Percentiles rank a stretch among this genome's conserved stretches.
These are phyloP conservation scores for Sarotherodon lohbergeri DNA, from an alignment of 2,113 vertebrate species.

Conservation along the genomic window DNA sequence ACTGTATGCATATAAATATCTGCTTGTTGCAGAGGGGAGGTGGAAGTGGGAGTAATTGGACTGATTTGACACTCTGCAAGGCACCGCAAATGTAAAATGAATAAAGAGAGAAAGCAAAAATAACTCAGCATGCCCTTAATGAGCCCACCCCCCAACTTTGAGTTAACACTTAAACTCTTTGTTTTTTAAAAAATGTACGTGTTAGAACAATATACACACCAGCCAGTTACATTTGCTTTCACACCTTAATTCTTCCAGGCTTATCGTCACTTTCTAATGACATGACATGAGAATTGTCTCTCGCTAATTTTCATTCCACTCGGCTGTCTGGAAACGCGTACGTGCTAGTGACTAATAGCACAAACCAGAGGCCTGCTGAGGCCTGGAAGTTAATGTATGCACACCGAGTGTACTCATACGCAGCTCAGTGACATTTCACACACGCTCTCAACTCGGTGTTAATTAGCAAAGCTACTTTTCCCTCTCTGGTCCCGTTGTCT, in stretches of 20 bases:
- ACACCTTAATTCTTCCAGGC: not conserved
- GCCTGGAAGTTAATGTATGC: conserved; percentile 21
- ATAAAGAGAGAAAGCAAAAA: not conserved
- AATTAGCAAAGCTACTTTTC: conserved; percentile 3
- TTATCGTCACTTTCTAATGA: not conserved
- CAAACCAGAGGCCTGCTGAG: not conserved
- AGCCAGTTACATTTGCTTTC: not conserved
- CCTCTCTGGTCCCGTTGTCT: not conserved
- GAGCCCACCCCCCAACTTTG: not conserved
- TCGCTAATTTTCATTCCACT: conserved; percentile 3
- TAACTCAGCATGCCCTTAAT: not conserved
- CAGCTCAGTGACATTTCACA: conserved; percentile 9
- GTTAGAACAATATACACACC: not conserved
- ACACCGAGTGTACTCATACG: not conserved
- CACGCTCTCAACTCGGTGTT: not conserved
- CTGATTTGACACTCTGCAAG: not conserved
- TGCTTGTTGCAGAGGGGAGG: not conserved
- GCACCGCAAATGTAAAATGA: not conserved
- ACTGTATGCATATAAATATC: not conserved
- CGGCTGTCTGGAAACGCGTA: not conserved
- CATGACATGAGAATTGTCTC: not conserved
- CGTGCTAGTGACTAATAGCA: not conserved
- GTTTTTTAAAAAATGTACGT: not conserved
- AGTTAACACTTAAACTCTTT: not conserved
- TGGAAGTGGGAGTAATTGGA: not conserved